Percentiles rank a stretch among this genome's conserved stretches.
These are phyloP conservation scores for Neopelma chrysocephalum DNA, from an alignment of 2,797 vertebrate species.

Conservation along the genomic window DNA sequence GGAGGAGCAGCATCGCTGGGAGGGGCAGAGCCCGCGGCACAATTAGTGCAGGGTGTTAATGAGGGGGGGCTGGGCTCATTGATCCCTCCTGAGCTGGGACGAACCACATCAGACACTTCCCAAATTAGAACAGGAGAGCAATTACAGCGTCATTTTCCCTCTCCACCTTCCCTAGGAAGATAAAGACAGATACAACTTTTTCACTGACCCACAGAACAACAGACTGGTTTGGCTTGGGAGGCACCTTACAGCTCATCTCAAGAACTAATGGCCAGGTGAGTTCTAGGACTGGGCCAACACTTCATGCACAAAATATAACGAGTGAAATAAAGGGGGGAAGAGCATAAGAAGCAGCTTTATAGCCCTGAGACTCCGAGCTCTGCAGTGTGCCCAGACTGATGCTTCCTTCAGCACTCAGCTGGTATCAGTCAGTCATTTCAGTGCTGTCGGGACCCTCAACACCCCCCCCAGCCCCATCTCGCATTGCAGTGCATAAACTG, in stretches of 20 bases:
- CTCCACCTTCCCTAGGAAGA: background rate
- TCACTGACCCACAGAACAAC: fast-evolving
- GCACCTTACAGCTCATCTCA: fast-evolving
- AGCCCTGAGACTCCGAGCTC: background rate
- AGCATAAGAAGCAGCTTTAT: fast-evolving
- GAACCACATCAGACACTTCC: background rate
- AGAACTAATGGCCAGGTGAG: no score
- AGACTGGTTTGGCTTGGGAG: background rate
- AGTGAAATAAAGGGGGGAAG: background rate
- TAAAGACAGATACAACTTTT: background rate
- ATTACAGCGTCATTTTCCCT: no score
- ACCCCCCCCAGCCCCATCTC: background rate
- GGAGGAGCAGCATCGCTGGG: background rate
- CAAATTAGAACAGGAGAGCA: background rate
- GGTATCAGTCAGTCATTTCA: background rate
- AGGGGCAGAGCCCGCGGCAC: background rate
- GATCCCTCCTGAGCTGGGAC: background rate
- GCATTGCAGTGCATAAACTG: background rate
- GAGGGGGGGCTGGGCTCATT: background rate
- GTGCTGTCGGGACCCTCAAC: background rate
- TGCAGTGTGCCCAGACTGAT: background rate
- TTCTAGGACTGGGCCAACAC: background rate
- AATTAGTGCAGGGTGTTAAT: fast-evolving
- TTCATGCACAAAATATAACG: background rate
- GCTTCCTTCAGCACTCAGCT: background rate